Percentiles rank a stretch among this genome's conserved stretches.
Conservation (phyloP, 2,797 vertebrate species). For the Muraenolepis orangiensis region DNA sequence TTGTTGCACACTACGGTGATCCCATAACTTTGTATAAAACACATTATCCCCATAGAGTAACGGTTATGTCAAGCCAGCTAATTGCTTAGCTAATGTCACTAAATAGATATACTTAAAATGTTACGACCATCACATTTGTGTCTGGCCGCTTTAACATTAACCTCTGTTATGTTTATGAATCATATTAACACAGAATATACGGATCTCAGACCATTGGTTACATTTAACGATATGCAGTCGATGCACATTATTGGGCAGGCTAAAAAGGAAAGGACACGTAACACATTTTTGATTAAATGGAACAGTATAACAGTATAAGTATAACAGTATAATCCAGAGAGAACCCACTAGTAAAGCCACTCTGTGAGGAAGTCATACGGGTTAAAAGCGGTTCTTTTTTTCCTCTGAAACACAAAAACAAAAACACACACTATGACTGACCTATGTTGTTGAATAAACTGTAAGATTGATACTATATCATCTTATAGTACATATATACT, state of each 20-base stretch:
- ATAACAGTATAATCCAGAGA: neutral
- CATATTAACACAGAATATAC: neutral
- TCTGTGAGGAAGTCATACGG: constrained; percentile 86
- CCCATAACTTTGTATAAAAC: neutral
- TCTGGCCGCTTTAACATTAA: neutral
- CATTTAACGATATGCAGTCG: neutral
- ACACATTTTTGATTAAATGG: neutral
- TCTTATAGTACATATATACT: neutral
- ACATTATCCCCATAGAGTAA: neutral
- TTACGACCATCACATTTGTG: neutral
- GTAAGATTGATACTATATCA: neutral
- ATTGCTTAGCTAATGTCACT: neutral
- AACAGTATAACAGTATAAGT: too few relatives aligned
- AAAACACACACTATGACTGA: neutral
- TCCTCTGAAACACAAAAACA: constrained; percentile 76
- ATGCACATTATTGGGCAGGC: neutral
- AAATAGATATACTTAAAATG: neutral
- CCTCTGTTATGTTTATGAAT: neutral
- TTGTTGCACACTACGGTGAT: neutral
- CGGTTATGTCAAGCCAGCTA: neutral
- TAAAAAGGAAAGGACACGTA: neutral
- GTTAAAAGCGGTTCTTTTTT: constrained; percentile 80
- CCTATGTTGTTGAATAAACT: too few relatives aligned
- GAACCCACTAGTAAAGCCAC: constrained; percentile 94
- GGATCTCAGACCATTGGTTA: neutral